Base-by-base conservation (phyloP, 2,797 vertebrate species). In the Austrolebias charrua region DNA sequence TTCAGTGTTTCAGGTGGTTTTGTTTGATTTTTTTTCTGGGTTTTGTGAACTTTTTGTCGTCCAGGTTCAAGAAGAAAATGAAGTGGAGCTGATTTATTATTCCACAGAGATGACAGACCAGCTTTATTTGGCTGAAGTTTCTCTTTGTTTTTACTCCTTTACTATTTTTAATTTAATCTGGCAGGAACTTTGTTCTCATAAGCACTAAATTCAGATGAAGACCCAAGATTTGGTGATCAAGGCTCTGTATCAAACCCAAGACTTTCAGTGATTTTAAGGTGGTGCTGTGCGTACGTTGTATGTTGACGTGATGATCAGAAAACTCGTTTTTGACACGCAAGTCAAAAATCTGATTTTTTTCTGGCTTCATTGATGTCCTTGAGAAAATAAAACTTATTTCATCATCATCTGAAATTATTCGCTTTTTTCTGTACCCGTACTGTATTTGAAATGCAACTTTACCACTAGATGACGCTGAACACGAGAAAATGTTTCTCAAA, bases 241-340 rank as follows among this genome's bases (percentile, higher is more conserved):
- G 75, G 63, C 56, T 63, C 53, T 75, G 69, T 51, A 71, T 59
- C 60, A 24, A 76, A 73, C 68, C 64, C 82, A 33, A 52, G 66
- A 67, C 80, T 84, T 69, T 83, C 82, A 76, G 83, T 91, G 73
- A 81, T 71, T 88, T 40, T 87, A 89, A 79, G 79, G 69, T 82
- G 80, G 18, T 82, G 71, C 76, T 51, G 71, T 87, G 83, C 90
- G 87, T 88, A 75, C n/a, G n/a, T n/a, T n/a, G n/a, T 82, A 75
- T 90, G 82, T 90, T 87, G 74, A 87, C 76, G 92, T 92, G 86
- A 83, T 90, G 86, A 81, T 75, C 56, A 64, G 76, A 84, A 58
- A 79, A 65, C 45, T 82, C 82, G 80, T 89, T 91, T 86, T 89
- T 47, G 71, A 83, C 80, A 85, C 91, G 90, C 85, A 81, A 66